Evolutionary conservation across 2,797 vertebrate genomes (phyloP), one percentile per base, ranked within the genome.

Genomic region (Bradypodion pumilum): DNA sequence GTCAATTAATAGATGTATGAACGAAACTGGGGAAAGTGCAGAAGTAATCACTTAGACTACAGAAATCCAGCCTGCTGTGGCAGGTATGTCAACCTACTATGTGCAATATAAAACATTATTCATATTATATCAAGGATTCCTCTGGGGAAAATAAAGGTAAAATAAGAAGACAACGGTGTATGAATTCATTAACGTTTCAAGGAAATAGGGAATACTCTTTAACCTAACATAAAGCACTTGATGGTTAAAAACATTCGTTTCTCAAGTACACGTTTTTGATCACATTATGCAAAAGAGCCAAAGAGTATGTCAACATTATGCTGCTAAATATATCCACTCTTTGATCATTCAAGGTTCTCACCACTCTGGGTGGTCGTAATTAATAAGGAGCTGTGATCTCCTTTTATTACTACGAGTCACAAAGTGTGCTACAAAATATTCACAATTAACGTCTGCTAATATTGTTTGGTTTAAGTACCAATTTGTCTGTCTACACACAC

Each of bases 261-360:
- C 77, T 82, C 82, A 89, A 88, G 44, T 85, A 86, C 49, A 90
- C 84, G 74, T 82, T 85, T 35, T 56, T 66, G 85, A 89, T 86
- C 89, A 75, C 86, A 89, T 85, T 88, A 85, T 89, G 80, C 90
- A 90, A 88, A 90, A 91, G 86, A 93, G 83, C 93, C 87, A 80
- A 82, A 72, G 88, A 91, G 85, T 88, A 84, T 91, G 92, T 90
- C 90, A 93, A 83, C 76, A 85, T 92, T 91, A 92, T 86, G 82
- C 83, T 88, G 86, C 89, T 73, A 92, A 93, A 90, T 83, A 42
- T 80, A 59, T 83, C 63, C 92, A 81, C 52, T 76, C 93, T 96
- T 96, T 95, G 94, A 95, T 95, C 92, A 78, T 91, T 78, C 78
- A 90, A 92, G 89, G 90, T 92, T 94, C 92, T 89, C 40, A 82